A percentile compares a stretch with the other conserved stretches of the same genome.
These are phyloP conservation scores for Amiota communis DNA, from an alignment of 2,888 invertebrate genomes.

Conservation along the genomic window DNA sequence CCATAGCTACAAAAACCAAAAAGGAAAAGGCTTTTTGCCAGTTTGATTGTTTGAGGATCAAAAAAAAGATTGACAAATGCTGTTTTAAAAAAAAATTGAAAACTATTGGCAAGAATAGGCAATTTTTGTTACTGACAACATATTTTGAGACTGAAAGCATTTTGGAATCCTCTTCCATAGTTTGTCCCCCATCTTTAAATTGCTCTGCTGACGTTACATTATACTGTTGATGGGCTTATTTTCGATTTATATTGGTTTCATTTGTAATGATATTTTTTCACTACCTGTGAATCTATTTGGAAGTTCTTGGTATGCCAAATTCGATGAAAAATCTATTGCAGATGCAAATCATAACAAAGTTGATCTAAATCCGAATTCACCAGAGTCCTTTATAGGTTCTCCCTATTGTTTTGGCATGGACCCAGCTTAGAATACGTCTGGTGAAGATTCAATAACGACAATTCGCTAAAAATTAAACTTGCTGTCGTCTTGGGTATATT, in stretches of 20 bases:
- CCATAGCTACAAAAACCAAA: too few relatives aligned
- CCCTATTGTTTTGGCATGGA: slow-evolving; percentile 88
- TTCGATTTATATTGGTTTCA: slow-evolving; percentile 96
- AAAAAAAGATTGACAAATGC: too few relatives aligned
- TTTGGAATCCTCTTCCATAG: too few relatives aligned
- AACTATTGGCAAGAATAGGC: too few relatives aligned
- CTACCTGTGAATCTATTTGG: slow-evolving; percentile 94
- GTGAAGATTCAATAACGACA: slow-evolving; percentile 93
- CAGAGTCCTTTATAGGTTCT: slow-evolving; percentile 62
- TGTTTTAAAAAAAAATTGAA: too few relatives aligned
- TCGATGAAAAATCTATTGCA: slow-evolving; percentile 74
- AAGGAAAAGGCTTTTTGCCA: too few relatives aligned
- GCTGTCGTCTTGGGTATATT: slow-evolving; percentile 93
- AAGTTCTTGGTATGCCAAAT: slow-evolving; percentile 83
- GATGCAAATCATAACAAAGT: slow-evolving; percentile 67
- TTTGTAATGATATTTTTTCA: slow-evolving; percentile 97
- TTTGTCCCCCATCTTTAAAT: slow-evolving; percentile 97
- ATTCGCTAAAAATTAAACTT: slow-evolving; percentile 96
- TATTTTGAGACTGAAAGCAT: too few relatives aligned
- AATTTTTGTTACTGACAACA: too few relatives aligned
- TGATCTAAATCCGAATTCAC: slow-evolving; percentile 78
- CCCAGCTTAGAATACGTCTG: slow-evolving; percentile 81
- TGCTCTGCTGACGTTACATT: slow-evolving; percentile 97
- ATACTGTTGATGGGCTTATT: slow-evolving; percentile 96
- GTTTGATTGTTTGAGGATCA: too few relatives aligned